Evolutionary conservation across 1,140 invertebrate genomes (phyloP).

Genomic region (Lepidotrigona ventralis): DNA sequence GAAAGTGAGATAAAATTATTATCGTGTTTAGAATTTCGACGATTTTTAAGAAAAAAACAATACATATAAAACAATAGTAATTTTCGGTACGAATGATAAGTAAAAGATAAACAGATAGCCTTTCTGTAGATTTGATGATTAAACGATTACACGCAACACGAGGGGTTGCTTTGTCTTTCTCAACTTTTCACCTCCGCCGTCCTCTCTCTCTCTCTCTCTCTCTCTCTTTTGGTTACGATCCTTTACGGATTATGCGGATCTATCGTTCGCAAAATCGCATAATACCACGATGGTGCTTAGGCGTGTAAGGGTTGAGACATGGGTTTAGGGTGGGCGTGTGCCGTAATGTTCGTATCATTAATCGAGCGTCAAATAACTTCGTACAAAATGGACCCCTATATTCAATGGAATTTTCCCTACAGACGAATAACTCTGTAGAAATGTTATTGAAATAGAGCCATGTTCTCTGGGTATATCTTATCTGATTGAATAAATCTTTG

Average conservation of each 20-base stretch:
- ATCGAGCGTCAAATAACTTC: conserved; percentile 67
- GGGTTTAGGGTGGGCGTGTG: conserved; percentile 58
- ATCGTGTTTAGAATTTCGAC: not conserved
- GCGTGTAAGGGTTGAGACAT: conserved; percentile 57
- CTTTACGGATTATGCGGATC: conserved; percentile 60
- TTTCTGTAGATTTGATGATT: conserved; percentile 22
- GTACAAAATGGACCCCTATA: conserved; percentile 59
- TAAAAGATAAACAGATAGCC: not conserved
- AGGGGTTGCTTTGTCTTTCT: conserved; percentile 42
- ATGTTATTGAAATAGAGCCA: conserved; percentile 28
- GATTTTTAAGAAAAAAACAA: not conserved
- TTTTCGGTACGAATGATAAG: not conserved
- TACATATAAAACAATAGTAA: not conserved
- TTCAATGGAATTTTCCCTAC: conserved; percentile 62
- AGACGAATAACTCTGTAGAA: conserved; percentile 28
- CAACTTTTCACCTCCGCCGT: conserved; percentile 50
- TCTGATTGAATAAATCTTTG: not conserved
- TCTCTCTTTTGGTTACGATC: conserved; percentile 51
- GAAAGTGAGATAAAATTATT: no score
- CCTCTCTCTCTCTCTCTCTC: conserved; percentile 42
- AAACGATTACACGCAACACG: conserved; percentile 36
- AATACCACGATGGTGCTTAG: conserved; percentile 60
- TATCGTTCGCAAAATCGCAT: conserved; percentile 66
- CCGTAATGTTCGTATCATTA: conserved; percentile 65
- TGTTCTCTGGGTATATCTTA: not conserved